These are phyloP conservation scores for Plagodis pulveraria DNA, from an alignment of 2,888 invertebrate species.

Conservation along the genomic window DNA sequence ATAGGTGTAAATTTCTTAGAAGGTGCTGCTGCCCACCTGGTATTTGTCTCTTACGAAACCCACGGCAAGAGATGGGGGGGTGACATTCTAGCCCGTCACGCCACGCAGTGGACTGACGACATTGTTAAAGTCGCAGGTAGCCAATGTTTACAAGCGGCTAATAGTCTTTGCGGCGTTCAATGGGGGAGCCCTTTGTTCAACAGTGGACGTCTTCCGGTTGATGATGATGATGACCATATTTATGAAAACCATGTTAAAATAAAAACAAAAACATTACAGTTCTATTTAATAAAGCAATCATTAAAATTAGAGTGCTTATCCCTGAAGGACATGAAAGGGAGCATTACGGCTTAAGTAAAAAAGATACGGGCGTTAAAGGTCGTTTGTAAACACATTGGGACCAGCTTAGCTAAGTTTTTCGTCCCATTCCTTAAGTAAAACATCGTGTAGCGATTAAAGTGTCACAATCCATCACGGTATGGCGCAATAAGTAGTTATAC, in stretches of 20 bases:
- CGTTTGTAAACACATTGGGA: slow-evolving; percentile 22
- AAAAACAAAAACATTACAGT: background rate
- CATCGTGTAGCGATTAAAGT: slow-evolving; percentile 6
- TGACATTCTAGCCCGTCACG: no score
- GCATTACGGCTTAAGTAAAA: slow-evolving; percentile 25
- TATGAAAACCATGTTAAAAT: background rate
- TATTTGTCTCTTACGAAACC: no score
- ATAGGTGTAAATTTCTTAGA: no score
- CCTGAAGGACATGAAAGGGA: slow-evolving; percentile 26
- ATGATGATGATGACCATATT: no score
- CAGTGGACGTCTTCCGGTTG: no score
- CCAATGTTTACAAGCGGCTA: no score
- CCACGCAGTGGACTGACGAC: no score
- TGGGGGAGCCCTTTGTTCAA: no score
- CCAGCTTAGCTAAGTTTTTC: slow-evolving; percentile 22
- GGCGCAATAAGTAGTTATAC: background rate
- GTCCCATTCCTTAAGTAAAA: slow-evolving; percentile 9
- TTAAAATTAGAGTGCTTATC: slow-evolving; percentile 24
- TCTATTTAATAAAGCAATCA: slow-evolving; percentile 17
- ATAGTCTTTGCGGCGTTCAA: no score
- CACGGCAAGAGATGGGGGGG: no score
- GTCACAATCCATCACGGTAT: slow-evolving; percentile 11
- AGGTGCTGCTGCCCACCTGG: no score
- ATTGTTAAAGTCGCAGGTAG: no score
- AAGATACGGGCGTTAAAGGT: slow-evolving; percentile 24